A percentile compares a stretch with the other conserved stretches of the same genome.
Conservation (phyloP, 1,140 invertebrate genomes). For the Macrobrachium nipponense region DNA sequence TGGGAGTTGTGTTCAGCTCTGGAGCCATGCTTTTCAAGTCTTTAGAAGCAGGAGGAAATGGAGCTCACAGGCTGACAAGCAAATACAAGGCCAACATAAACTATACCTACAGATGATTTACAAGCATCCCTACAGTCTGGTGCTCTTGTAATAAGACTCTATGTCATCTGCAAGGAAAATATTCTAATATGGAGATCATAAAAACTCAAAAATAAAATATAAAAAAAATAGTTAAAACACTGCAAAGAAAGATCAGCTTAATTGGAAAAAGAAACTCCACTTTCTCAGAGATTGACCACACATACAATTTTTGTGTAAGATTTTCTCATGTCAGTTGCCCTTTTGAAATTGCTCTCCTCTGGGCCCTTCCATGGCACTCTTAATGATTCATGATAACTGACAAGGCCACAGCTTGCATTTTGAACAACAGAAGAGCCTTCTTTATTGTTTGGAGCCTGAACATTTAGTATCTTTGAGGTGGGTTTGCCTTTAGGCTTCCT, state of each 20-base stretch:
- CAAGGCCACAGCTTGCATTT: neutral
- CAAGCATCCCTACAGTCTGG: conserved; percentile 41
- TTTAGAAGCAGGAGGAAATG: no score
- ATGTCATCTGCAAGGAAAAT: conserved; percentile 45
- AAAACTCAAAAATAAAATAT: neutral
- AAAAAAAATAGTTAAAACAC: neutral
- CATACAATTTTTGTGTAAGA: conserved; percentile 44
- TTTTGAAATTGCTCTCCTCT: conserved; percentile 12
- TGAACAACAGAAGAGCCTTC: neutral
- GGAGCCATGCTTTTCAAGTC: no score
- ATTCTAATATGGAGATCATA: neutral
- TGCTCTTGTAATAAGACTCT: conserved; percentile 28
- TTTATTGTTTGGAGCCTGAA: neutral
- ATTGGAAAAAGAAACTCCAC: neutral
- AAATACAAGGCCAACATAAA: conserved; percentile 29
- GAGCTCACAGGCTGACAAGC: conserved; percentile 20
- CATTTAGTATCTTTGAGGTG: no score
- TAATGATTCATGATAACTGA: conserved; percentile 29
- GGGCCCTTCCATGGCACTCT: conserved; percentile 29
- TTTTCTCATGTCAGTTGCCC: conserved; percentile 21
- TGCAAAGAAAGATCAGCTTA: neutral
- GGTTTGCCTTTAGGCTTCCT: no score
- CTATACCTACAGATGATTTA: conserved; percentile 33
- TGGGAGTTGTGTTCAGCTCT: no score
- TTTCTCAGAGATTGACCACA: conserved; percentile 35